Base-by-base conservation (phyloP, 2,888 invertebrate species). In the Eupithecia inturbata region DNA sequence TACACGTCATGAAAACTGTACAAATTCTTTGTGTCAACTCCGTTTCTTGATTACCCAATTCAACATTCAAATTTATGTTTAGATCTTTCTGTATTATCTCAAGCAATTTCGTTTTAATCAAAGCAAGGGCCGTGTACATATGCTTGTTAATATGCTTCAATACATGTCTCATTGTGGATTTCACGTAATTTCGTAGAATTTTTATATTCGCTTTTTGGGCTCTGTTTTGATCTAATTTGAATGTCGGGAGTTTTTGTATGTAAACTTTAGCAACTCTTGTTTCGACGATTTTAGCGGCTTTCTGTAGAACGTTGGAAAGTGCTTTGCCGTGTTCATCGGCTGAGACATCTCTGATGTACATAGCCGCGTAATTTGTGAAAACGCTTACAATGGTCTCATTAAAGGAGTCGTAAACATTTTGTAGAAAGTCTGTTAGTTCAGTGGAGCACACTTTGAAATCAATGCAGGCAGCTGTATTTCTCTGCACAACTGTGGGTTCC, bases 331-430 rank as follows among this genome's bases (percentile, higher is more conserved):
- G 77, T 16, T 87, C 87, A 0, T 77, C 76, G 14, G 87, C 87
- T 0, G 79, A 83, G 0, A 88, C 85, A 28, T 93, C 92, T 74
- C 84, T 84, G 0, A 69, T 66, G 67, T 89, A 93, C 91, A 93
- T 92, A 16, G 87, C 87, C 53, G 83, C 87, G 67, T 92, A 93
- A 73, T 89, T 89, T 39, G 75, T 85, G 53, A 92, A 83, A 0
- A 84, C 82, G 26, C 82, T 86, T 0, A 87, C 85, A 1, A 84
- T 78, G 7, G 90, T 89, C n/a, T 88, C 86, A 12, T 90, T 91
- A 0, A 92, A 41, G 16, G 82, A 74, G 22, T 76, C 77, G 68
- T 91, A 90, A 49, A 89, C 87, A 68, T 84, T 81, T 0, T 36
- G 67, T 53, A 92, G 77, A 75, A 89, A 91, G 7, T 79, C 80